Evolutionary conservation across 2,797 vertebrate genomes (phyloP), one percentile per base, ranked within the genome.

Genomic region (Sciurus vulgaris): DNA sequence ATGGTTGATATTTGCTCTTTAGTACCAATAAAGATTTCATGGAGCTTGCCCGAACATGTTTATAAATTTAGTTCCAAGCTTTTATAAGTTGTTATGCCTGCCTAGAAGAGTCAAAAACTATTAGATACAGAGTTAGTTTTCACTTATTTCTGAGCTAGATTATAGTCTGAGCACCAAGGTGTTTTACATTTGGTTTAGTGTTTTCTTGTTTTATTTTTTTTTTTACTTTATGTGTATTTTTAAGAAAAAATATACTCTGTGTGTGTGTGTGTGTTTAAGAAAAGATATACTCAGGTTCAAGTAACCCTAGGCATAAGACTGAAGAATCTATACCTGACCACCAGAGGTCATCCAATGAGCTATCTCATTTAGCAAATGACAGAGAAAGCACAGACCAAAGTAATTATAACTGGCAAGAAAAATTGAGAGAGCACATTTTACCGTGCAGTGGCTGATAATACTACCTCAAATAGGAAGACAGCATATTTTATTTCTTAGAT

Each of bases 401-500:
- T 86, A 72, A 6, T 47, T 84, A 4, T 9, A 76, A 81, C 51
- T 78, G 44, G 47, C 72, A 81, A 56, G 59, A 41, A 44, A 72
- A 26, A n/a, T 87, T 95, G n/a, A 72, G 59, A 95, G 63, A 92
- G 24, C 9, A 63, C 28, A 30, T 76, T 28, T 78, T 85, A 15
- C 10, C 65, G 17, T 59, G 41, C 33, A 14, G 28, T 41, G 11
- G 26, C 67, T 82, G 51, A 1, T 79, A 49, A 67, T 65, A 63
- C 12, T 33, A 7, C 47, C 44, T 86, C 67, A 91, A 83, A 65
- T 73, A 91, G 26, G 41, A 76, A 20, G 28, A 72, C 2, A 41
- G 30, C 15, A 20, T 79, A 56, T 96, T 92, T 90, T 92, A 67
- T 86, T 77, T 91, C 74, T 85, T 96, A 82, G 17, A 51, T 47